phyloP scores from a whole-genome alignment of 2,888 invertebrate genomes.

The Trissoscelio sp. region DNA sequence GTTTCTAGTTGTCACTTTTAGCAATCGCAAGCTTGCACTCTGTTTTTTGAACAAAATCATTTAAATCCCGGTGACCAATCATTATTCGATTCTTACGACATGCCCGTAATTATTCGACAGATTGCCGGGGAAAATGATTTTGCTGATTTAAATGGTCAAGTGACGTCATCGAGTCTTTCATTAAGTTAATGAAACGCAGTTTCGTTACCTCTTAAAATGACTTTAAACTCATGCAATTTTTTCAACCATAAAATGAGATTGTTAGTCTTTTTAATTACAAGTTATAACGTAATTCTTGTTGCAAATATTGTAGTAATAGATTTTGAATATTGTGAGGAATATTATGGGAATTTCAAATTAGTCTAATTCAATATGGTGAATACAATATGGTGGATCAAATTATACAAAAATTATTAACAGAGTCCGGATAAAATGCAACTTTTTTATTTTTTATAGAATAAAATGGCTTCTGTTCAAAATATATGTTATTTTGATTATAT shows the following conservation, averaged over 20 bases:
- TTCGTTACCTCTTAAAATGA: conserved; percentile 21
- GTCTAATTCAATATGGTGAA: no score
- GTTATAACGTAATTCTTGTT: background rate
- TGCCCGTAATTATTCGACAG: conserved; percentile 32
- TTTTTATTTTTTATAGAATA: no score
- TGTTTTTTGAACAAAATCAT: background rate
- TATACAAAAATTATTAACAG: no score
- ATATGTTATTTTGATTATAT: no score
- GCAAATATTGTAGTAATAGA: background rate
- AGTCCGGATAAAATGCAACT: no score
- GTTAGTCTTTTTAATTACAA: conserved; percentile 1
- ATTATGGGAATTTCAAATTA: no score
- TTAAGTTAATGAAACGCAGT: conserved; percentile 27
- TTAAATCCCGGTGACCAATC: conserved; percentile 6
- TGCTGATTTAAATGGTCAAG: conserved; percentile 23
- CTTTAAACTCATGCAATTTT: conserved; percentile 3
- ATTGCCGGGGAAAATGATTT: conserved; percentile 34
- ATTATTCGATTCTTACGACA: conserved; percentile 30
- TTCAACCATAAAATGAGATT: conserved; percentile 1
- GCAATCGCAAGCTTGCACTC: background rate
- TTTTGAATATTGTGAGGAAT: background rate
- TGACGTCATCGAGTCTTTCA: conserved; percentile 36
- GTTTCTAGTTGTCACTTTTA: background rate
- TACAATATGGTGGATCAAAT: no score
- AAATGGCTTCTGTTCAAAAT: no score